A percentile compares a stretch with the other conserved stretches of the same genome.
phyloP scores from a whole-genome alignment of 2,797 vertebrate genomes.

The Falco novaeseelandiae region DNA sequence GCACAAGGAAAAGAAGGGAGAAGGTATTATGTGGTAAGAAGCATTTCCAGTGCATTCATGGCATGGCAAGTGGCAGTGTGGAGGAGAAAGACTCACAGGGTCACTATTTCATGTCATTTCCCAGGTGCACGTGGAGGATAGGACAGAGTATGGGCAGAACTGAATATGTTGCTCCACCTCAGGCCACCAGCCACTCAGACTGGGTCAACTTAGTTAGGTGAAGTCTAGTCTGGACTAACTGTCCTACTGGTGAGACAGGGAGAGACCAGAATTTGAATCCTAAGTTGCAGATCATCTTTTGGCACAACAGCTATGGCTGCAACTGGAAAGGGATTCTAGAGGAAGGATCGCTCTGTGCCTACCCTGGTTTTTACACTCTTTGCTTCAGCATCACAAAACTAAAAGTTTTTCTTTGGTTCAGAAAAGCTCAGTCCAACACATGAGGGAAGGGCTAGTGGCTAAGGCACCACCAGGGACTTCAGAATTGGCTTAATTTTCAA shows the following conservation, averaged over 20 bases:
- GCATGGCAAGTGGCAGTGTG: accelerated
- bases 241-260: background rate
- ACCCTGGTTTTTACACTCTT: background rate
- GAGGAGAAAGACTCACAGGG: background rate
- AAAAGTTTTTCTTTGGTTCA: background rate
- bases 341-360: background rate
- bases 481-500: background rate
- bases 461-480: background rate
- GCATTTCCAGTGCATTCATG: background rate
- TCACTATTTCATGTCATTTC: background rate
- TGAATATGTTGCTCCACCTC: accelerated
- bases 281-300: background rate
- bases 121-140: accelerated
- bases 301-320: background rate
- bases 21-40: background rate
- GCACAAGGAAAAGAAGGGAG: background rate
- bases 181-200: background rate
- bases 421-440: background rate
- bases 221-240: background rate
- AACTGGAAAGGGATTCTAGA: background rate
- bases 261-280: background rate
- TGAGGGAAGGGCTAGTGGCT: background rate
- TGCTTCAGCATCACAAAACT: background rate
- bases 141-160: background rate
- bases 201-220: background rate